Evolutionary conservation across 2,888 invertebrate genomes (phyloP), one percentile per base, ranked within the genome.

Genomic region (Trichopoda pennipes): DNA sequence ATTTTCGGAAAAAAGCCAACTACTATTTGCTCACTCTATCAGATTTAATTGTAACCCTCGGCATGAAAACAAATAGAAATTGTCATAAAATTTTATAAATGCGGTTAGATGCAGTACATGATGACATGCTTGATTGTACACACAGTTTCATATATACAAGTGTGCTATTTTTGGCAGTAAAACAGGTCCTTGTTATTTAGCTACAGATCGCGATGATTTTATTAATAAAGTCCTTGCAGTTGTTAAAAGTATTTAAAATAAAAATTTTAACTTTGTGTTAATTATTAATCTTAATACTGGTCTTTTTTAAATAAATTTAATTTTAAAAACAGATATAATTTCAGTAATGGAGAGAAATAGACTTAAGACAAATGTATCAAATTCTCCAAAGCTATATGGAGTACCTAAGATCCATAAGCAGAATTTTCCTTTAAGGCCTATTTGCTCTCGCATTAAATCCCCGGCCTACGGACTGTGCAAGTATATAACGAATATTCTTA

Each of bases 51-150:
- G 53, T 68, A 60, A 76, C 79, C 76, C 66, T 72, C 55, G 28
- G 58, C 49, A 17, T 44, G 12, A 38, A 69, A 77, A 63, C 49
- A 44, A 73, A 61, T 69, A 70, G 35, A 76, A 64, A 76, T 72
- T 76, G 77, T 61, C 76, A 83, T 74, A 73, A 74, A 83, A 72
- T 80, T 70, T 73, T 70, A 72, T 72, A 80, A 85, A 84, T 86
- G 86, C 69, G 86, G 86, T 86, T 83, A 80, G 72, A 84, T 35
- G 64, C 74, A 66, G 56, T 70, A 47, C 44, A 64, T 19, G 35
- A 8, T 60, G 64, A 28, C 4, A 28, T 28, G 44, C n/a, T 21
- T 58, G 19, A 3, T 60, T 58, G 56, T 69, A n/a, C 23, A 55
- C 17, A 2, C 10, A 19, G 49, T n/a, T n/a, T n/a, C 0, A 21